Conservation (phyloP, 2,113 vertebrate genomes). For the Cnemophilus loriae region DNA sequence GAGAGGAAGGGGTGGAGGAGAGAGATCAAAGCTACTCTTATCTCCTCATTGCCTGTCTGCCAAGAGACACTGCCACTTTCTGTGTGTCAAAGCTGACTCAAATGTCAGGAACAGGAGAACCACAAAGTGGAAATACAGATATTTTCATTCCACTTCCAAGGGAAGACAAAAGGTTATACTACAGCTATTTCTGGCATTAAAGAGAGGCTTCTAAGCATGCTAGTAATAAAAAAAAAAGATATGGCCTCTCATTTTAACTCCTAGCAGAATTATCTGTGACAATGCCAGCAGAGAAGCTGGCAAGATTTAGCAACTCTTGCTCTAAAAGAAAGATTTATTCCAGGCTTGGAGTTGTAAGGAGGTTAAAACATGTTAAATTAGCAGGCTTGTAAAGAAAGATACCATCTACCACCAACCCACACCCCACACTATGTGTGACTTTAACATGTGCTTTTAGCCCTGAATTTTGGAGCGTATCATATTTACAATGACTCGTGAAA, state of each 20-base stretch:
- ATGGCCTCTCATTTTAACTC: not conserved
- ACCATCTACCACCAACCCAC: not conserved
- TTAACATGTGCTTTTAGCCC: not conserved
- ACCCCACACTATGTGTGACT: not conserved
- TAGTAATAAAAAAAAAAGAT: not conserved
- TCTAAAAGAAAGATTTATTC: not conserved
- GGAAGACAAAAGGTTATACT: not conserved
- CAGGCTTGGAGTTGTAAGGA: not conserved
- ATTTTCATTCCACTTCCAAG: not conserved
- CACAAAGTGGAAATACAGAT: not conserved
- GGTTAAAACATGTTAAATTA: not conserved
- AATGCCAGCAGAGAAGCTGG: not conserved
- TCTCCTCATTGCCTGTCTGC: not conserved
- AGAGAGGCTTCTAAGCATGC: not conserved
- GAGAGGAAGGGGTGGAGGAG: not conserved
- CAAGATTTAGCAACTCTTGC: not conserved
- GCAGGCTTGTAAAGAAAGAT: not conserved
- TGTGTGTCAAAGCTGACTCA: conserved; percentile 2
- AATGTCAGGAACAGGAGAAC: not conserved
- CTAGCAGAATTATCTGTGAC: not conserved
- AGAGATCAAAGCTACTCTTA: not conserved
- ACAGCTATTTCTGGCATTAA: not conserved
- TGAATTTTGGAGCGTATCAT: not conserved
- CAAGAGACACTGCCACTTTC: not conserved
- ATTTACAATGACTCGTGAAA: not conserved